Evolutionary conservation across 2,888 invertebrate genomes (phyloP).

Genomic region (Tiliacea aurago): DNA sequence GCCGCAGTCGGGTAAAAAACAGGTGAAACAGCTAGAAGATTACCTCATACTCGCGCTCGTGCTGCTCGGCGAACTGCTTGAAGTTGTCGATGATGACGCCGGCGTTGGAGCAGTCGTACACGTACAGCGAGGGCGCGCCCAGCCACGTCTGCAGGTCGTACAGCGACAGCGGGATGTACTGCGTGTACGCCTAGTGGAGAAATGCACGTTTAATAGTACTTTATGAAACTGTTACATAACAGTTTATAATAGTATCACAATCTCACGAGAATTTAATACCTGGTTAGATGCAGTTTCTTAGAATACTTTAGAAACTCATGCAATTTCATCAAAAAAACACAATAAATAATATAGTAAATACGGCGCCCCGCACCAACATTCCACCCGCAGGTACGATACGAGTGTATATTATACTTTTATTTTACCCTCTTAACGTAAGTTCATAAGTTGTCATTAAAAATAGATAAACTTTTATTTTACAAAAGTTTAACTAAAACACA

Average conservation of each 20-base stretch:
- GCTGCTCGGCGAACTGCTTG: conserved; percentile 97
- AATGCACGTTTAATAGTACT: neutral
- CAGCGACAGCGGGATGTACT: conserved; percentile 99
- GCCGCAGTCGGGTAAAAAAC: no score
- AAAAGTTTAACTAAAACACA: no score
- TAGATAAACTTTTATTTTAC: no score
- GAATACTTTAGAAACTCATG: no score
- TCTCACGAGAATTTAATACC: neutral
- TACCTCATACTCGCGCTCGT: conserved; percentile 93
- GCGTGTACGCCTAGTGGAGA: conserved; percentile 95
- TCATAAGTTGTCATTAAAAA: no score
- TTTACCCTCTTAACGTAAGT: no score
- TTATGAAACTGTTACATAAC: neutral
- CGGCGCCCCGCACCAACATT: no score
- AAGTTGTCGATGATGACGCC: conserved; percentile 98
- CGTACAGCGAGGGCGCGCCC: conserved; percentile 99
- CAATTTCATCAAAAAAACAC: no score
- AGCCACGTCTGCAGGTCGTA: conserved; percentile 99
- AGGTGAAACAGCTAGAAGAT: neutral
- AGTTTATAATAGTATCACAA: neutral
- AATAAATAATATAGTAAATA: no score
- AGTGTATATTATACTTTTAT: no score
- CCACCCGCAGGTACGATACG: no score
- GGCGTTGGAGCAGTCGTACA: conserved; percentile 99
- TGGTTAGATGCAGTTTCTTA: neutral